Evolutionary conservation across 1,140 invertebrate genomes (phyloP).

Genomic region (Ceratina calcarata): DNA sequence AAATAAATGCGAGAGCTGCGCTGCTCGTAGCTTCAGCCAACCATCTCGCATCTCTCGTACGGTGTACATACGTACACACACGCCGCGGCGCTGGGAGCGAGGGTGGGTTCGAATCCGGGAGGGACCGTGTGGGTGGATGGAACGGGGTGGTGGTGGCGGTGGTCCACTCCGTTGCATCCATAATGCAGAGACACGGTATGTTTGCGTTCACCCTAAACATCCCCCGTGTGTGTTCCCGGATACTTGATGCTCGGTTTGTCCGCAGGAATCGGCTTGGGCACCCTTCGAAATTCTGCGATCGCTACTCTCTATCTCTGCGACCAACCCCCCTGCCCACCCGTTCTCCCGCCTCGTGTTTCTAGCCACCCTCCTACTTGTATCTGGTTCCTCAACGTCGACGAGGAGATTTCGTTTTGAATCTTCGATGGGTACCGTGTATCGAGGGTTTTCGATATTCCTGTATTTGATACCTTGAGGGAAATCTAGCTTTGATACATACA

Average conservation of each 20-base stretch:
- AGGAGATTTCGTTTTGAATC: slow-evolving; percentile 57
- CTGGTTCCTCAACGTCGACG: slow-evolving; percentile 4
- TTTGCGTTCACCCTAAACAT: slow-evolving; percentile 76
- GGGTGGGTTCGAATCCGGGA: neutral
- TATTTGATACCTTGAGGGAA: neutral
- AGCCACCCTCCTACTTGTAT: too few species aligned
- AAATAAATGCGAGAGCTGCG: slow-evolving; percentile 77
- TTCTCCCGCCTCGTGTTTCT: neutral
- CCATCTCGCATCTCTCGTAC: slow-evolving; percentile 63
- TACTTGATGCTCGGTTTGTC: slow-evolving; percentile 75
- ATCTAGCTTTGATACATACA: too few species aligned
- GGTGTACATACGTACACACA: slow-evolving; percentile 49
- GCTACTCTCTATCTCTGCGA: neutral
- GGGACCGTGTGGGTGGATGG: slow-evolving; percentile 24
- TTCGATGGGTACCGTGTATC: neutral
- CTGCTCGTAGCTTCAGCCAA: slow-evolving; percentile 52
- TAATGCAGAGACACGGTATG: slow-evolving; percentile 76
- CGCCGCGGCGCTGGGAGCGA: slow-evolving; percentile 18
- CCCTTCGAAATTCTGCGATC: slow-evolving; percentile 62
- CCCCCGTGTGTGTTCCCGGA: slow-evolving; percentile 70
- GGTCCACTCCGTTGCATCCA: slow-evolving; percentile 78
- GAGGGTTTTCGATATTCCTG: neutral
- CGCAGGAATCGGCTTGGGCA: slow-evolving; percentile 64
- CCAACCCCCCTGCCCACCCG: neutral
- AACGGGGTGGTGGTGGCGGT: slow-evolving; percentile 54